Conservation (phyloP, 2,888 invertebrate species). For the Crematogaster levior region DNA sequence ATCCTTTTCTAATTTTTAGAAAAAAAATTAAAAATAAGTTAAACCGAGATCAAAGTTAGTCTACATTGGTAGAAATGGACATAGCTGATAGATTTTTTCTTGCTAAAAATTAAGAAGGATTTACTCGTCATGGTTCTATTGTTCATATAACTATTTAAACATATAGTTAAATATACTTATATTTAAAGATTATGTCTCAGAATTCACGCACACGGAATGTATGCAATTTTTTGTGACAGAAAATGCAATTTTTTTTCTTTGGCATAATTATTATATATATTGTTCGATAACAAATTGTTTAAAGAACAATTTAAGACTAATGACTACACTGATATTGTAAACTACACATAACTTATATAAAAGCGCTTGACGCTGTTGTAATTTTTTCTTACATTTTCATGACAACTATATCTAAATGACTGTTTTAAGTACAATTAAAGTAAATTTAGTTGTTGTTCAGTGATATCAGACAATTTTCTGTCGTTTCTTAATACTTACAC, state of each 20-base stretch:
- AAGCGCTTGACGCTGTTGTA: neutral
- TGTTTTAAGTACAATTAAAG: neutral
- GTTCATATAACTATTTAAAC: neutral
- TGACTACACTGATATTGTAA: neutral
- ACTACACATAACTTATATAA: too few species aligned
- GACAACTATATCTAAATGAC: neutral
- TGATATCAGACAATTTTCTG: neutral
- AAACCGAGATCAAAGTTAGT: too few species aligned
- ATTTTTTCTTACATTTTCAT: neutral
- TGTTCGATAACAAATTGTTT: too few species aligned
- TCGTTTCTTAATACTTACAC: neutral
- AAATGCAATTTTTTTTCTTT: too few species aligned
- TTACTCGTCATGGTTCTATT: neutral
- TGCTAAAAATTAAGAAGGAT: neutral
- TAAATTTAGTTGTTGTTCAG: too few species aligned
- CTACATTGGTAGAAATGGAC: too few species aligned
- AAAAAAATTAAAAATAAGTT: neutral
- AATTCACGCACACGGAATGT: neutral
- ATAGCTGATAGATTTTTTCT: neutral
- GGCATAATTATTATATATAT: too few species aligned
- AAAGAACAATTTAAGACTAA: neutral
- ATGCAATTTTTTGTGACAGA: neutral
- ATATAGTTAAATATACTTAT: too few species aligned
- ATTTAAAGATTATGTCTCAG: too few species aligned
- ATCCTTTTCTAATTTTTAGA: neutral